These are phyloP conservation scores for Tachysurus vachellii DNA, from an alignment of 2,113 vertebrate genomes.

Conservation along the genomic window DNA sequence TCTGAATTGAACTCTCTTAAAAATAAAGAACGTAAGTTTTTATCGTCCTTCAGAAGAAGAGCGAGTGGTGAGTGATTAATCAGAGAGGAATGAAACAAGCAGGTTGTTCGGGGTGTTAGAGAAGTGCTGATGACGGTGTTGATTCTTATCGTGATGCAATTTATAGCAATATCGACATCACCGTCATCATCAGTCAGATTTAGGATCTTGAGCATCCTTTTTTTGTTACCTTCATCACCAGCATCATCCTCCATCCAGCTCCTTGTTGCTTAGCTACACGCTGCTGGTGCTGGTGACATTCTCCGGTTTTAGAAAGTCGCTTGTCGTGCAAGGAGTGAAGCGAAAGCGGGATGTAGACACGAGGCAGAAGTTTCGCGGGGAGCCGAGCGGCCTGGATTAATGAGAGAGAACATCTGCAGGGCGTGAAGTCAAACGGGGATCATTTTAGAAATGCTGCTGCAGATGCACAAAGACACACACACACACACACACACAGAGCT, in stretches of 20 bases:
- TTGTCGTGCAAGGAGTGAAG: not conserved
- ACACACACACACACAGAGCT: not conserved
- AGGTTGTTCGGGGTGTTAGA: not conserved
- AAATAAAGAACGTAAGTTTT: not conserved
- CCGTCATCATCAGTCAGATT: slow-evolving; percentile 9
- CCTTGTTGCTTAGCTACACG: slow-evolving; percentile 68
- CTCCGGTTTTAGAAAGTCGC: slow-evolving; percentile 53
- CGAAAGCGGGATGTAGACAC: not conserved
- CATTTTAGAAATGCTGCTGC: not conserved
- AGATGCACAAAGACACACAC: slow-evolving; percentile 9
- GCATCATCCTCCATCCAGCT: slow-evolving; percentile 59
- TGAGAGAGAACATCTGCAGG: slow-evolving; percentile 33
- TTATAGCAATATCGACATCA: not conserved
- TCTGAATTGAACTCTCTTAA: not conserved
- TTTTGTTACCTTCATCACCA: slow-evolving; percentile 50
- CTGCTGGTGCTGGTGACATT: slow-evolving; percentile 59
- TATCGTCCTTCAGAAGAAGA: not conserved
- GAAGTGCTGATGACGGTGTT: not conserved
- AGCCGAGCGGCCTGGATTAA: slow-evolving; percentile 69
- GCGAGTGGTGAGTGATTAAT: not conserved
- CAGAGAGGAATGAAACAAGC: not conserved
- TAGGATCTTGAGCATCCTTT: slow-evolving; percentile 55
- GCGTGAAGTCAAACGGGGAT: slow-evolving; percentile 33
- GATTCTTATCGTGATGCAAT: not conserved
- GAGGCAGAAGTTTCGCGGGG: slow-evolving; percentile 42